Base-by-base conservation (phyloP, 2,797 vertebrate genomes). In the Intellagama lesueurii region DNA sequence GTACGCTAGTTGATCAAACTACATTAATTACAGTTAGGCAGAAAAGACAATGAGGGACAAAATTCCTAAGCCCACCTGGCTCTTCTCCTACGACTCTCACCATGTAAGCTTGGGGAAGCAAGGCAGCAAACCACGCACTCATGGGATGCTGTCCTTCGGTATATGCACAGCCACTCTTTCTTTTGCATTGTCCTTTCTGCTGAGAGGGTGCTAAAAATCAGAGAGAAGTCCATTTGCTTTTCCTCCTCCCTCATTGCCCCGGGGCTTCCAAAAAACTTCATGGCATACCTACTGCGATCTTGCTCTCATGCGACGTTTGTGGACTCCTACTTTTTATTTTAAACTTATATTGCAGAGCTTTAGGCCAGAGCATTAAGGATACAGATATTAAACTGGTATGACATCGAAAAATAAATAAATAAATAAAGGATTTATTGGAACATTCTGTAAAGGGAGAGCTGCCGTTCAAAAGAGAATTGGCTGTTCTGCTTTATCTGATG, bases 401-500 rank as follows among this genome's bases (percentile, higher is more conserved):
- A 90, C 78, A 79, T 86, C 88, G 3, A 86, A 66, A 52, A 52
- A 52, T 52, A 7, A 52, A 52, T 52, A 7, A 52, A 52, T n/a
- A 47, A 73, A n/a, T 60, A 44, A 89, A 30, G 83, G 87, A 88
- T 85, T 89, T 9, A 86, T 44, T 0, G 17, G 0, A 5, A 35
- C 81, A 32, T 14, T 30, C 75, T 88, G 82, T 88, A 2, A 85
- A 83, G 0, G 32, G 77, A 80, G 28, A 47, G 0, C 56, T 77
- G 0, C 26, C 72, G 87, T 85, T 88, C 84, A 3, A 81, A 75
- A 78, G 68, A 47, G 17, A 70, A 93, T 90, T 26, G 4, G 0
- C 56, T 85, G 5, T 70, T 90, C 11, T 40, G 84, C 89, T 75
- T 40, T 90, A 28, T 78, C 81, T 92, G 69, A 78, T 88, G 26